These are phyloP conservation scores for Drosophila yakuba DNA, from an alignment of 1,140 invertebrate species.

Conservation along the genomic window DNA sequence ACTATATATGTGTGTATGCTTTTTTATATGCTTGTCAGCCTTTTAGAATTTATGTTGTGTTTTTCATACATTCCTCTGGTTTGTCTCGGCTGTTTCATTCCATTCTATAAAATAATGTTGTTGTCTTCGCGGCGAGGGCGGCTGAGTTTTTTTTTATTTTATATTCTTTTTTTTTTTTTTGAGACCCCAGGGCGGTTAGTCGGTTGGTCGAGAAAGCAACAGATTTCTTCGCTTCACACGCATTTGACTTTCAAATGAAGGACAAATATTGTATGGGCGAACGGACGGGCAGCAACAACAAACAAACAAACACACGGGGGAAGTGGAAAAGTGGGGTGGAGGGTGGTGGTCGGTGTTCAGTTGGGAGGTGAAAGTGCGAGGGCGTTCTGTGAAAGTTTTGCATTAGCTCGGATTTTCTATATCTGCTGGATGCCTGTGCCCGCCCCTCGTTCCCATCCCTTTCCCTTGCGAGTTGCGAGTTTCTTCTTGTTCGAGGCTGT, in stretches of 20 bases:
- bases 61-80: constrained; percentile 81
- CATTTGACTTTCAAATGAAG: constrained; percentile 84
- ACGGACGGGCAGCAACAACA: constrained; percentile 59
- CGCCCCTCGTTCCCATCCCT: background rate
- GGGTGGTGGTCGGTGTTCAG: background rate
- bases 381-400: constrained; percentile 77
- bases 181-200: constrained; percentile 44
- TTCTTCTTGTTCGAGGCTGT: constrained; percentile 53
- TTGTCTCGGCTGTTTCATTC: constrained; percentile 67
- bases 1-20: constrained; percentile 24
- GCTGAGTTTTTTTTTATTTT: constrained; percentile 15
- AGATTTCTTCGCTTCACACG: constrained; percentile 80
- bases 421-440: constrained; percentile 18
- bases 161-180: constrained; percentile 31
- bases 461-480: constrained; percentile 41
- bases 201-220: constrained; percentile 55
- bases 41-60: constrained; percentile 81
- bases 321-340: constrained; percentile 44
- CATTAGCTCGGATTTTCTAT: constrained; percentile 50
- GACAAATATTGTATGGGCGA: constrained; percentile 76
- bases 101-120: constrained; percentile 73
- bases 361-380: constrained; percentile 37
- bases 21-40: constrained; percentile 77
- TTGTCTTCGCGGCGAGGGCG: constrained; percentile 29
- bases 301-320: constrained; percentile 44